A percentile compares a stretch with the other conserved stretches of the same genome.
Conservation (phyloP, 92 coral and sea anemone species). For the Nematostella vectensis region DNA sequence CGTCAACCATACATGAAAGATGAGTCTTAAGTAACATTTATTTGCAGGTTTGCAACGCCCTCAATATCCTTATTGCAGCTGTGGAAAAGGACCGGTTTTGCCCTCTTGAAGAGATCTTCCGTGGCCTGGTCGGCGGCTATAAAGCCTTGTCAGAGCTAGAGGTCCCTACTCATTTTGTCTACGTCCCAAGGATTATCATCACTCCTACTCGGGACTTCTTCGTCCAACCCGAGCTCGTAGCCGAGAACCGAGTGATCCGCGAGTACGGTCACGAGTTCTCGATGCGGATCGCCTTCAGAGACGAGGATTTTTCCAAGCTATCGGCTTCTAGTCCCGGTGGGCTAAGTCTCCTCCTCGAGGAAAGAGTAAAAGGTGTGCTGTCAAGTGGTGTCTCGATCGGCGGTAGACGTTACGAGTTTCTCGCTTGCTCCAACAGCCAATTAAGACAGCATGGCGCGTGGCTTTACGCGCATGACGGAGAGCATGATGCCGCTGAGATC, state of each 20-base stretch:
- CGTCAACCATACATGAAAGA: too few species aligned
- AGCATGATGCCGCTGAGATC: conserved; percentile 47
- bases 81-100: conserved; percentile 57
- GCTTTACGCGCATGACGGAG: conserved; percentile 61
- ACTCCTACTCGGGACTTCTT: conserved; percentile 83
- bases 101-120: conserved; percentile 41
- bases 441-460: conserved; percentile 91
- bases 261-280: conserved; percentile 60
- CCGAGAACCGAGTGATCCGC: conserved; percentile 87
- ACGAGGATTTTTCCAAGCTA: conserved; percentile 86
- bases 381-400: conserved; percentile 35
- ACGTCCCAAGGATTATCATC: conserved; percentile 76
- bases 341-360: conserved; percentile 45
- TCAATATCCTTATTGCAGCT: conserved; percentile 40
- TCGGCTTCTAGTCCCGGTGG: conserved; percentile 44
- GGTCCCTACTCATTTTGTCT: conserved; percentile 72
- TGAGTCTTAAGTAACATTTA: too few species aligned
- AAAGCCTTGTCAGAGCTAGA: conserved; percentile 47
- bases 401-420: conserved; percentile 57
- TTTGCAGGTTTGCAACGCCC: conserved; percentile 41
- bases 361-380: conserved; percentile 51
- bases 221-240: conserved; percentile 81
- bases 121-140: conserved; percentile 45
- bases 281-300: conserved; percentile 85
- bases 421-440: conserved; percentile 94